phyloP scores from a whole-genome alignment of 2,888 invertebrate species.

The Epirrita christyi region DNA sequence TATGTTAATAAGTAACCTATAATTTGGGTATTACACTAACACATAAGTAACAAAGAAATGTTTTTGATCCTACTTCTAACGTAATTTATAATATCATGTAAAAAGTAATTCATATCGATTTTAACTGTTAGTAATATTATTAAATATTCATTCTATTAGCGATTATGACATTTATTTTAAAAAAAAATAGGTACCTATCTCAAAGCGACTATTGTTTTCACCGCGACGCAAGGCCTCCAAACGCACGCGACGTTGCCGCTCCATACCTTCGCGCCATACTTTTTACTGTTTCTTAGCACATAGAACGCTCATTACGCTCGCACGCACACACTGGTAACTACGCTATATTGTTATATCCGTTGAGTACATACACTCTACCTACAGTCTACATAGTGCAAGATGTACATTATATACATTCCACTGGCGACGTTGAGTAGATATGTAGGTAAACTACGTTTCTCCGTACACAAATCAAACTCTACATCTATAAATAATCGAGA shows the following conservation, averaged over 20 bases:
- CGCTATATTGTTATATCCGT: conserved; percentile 75
- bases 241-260: conserved; percentile 78
- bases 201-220: conserved; percentile 78
- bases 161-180: conserved; percentile 51
- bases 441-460: conserved; percentile 73
- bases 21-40: too few relatives aligned
- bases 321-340: conserved; percentile 61
- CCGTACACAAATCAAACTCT: conserved; percentile 75
- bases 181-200: conserved; percentile 45
- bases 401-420: conserved; percentile 80
- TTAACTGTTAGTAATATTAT: neutral
- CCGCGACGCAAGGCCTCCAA: conserved; percentile 69
- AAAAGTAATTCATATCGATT: neutral
- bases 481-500: conserved; percentile 69
- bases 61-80: too few relatives aligned
- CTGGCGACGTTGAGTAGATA: conserved; percentile 71
- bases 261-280: conserved; percentile 83
- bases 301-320: conserved; percentile 81
- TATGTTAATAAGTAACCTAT: too few relatives aligned
- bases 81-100: neutral
- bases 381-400: conserved; percentile 70
- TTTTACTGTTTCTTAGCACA: conserved; percentile 86
- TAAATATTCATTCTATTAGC: neutral
- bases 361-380: conserved; percentile 62
- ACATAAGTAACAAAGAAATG: too few relatives aligned